Base-by-base conservation (phyloP, 2,113 vertebrate species). In the Hippocampus zosterae region DNA sequence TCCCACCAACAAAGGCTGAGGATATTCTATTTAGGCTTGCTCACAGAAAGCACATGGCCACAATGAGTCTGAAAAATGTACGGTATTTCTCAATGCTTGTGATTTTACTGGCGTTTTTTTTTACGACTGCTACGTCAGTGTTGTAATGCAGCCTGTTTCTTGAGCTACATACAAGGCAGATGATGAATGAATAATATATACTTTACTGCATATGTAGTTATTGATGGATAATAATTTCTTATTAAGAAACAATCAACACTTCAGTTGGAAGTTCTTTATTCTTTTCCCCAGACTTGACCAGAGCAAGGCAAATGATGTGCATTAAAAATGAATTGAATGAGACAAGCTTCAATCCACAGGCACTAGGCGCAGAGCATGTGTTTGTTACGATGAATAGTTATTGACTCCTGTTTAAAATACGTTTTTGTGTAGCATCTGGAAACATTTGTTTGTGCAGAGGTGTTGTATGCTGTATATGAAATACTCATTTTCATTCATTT, bases 401-500 rank as follows among this genome's bases (percentile, higher is more conserved):
- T 68, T 64, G 19, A 79, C 65, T 79, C 64, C 67, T 84, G 89
- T 88, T 92, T 92, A 4, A 90, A 91, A 85, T 83, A 91, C 27
- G 92, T 92, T 78, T 93, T 92, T 85, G 78, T 60, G 59, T 71
- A 52, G 71, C 72, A 65, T 74, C 55, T 66, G 70, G 60, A 73
- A 70, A 77, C 46, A n/a, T 82, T 65, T 71, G 62, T 68, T 25
- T 61, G 66, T 71, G 70, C 72, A 70, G 46, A 74, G 67, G 69
- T 70, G 16, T 68, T 68, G 75, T 64, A 44, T 40, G 40, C 21
- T 57, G 40, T 59, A 70, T 46, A 78, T 9, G 69, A 85, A 95
- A 78, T 11, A 69, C 84, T 95, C 92, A 94, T 82, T 94, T 84
- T 95, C 92, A 94, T 82, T 94, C 87, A 78, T 88, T 91, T 90